A percentile compares a stretch with the other conserved stretches of the same genome.
Evolutionary conservation across 2,888 invertebrate genomes (phyloP).

Genomic region (Dryocosmus kuriphilus): DNA sequence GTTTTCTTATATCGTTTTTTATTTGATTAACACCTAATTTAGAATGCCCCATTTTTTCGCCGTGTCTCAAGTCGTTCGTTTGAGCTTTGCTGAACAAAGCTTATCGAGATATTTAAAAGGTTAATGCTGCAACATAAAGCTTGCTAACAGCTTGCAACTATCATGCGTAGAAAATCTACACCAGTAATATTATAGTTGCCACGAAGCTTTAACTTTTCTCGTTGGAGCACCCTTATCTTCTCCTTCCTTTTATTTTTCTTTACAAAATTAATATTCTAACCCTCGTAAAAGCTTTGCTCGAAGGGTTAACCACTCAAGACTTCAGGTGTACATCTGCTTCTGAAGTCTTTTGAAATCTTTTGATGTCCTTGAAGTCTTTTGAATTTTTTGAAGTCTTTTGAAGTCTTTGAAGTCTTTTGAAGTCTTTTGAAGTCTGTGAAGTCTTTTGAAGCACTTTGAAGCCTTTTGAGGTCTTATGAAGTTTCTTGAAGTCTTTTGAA

Average conservation of each 20-base stretch:
- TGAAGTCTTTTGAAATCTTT: no score
- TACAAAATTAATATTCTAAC: background rate
- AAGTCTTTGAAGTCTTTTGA: no score
- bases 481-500: no score
- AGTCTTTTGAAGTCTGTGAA: no score
- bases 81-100: conserved; percentile 54
- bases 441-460: no score
- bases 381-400: no score
- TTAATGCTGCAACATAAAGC: conserved; percentile 51
- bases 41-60: conserved; percentile 42
- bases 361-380: no score
- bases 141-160: conserved; percentile 57
- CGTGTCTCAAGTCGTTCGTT: conserved; percentile 52
- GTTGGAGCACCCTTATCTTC: conserved; percentile 33
- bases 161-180: conserved; percentile 52
- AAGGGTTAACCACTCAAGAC: no score
- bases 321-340: no score
- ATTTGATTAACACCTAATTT: background rate
- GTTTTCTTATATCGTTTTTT: no score
- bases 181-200: conserved; percentile 48
- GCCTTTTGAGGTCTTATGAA: no score
- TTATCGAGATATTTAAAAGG: conserved; percentile 51
- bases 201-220: conserved; percentile 47
- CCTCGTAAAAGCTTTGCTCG: background rate
- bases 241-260: background rate